phyloP scores from a whole-genome alignment of 1,140 invertebrate species.

The Nasonia vitripennis region DNA sequence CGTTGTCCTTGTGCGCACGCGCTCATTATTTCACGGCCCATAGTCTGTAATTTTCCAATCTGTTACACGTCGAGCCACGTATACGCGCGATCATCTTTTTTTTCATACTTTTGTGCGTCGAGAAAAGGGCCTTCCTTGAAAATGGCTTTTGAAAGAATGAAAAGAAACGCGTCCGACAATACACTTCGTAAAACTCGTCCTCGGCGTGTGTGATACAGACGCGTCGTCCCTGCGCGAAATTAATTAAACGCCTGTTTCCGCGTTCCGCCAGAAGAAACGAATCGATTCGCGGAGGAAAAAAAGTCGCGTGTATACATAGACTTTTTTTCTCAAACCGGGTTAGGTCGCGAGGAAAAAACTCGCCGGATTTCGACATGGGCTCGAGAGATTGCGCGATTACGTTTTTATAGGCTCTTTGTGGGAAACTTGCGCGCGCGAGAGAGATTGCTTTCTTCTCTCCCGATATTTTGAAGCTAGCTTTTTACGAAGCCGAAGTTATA shows the following conservation, averaged over 20 bases:
- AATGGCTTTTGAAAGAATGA: background rate
- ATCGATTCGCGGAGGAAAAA: too few relatives aligned
- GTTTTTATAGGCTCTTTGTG: too few relatives aligned
- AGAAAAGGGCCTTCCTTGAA: background rate
- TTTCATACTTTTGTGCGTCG: background rate
- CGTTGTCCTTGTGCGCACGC: background rate
- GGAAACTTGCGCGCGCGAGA: background rate
- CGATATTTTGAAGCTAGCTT: background rate
- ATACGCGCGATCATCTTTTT: background rate
- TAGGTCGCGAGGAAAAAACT: too few relatives aligned
- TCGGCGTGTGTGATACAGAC: too few relatives aligned
- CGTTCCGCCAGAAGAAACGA: too few relatives aligned
- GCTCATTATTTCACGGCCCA: background rate
- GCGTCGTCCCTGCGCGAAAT: too few relatives aligned
- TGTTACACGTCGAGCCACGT: background rate
- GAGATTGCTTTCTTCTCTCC: background rate
- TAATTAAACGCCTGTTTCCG: too few relatives aligned
- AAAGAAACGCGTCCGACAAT: background rate
- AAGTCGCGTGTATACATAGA: too few relatives aligned
- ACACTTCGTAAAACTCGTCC: too few relatives aligned
- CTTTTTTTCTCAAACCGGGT: too few relatives aligned
- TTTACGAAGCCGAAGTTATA: background rate
- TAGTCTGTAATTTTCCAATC: slow-evolving; percentile 4
- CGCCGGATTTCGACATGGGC: too few relatives aligned
- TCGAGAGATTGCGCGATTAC: too few relatives aligned